phyloP scores from a whole-genome alignment of 2,888 invertebrate species.

The Raillietiella orientalis region DNA sequence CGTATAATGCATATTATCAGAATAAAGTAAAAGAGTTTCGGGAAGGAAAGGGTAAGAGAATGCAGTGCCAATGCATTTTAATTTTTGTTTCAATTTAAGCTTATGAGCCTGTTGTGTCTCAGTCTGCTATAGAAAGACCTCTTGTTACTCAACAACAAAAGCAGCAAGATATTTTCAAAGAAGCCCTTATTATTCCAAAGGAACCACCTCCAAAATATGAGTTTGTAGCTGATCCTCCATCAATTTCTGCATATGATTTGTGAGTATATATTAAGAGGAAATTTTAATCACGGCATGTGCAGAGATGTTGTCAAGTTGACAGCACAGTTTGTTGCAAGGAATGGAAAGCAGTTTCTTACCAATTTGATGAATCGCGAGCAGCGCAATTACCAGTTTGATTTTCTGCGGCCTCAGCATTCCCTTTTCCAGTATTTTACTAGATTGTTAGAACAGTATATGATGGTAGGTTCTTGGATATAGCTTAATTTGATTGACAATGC shows the following conservation, averaged over 20 bases:
- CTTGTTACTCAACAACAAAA: slow-evolving; percentile 26
- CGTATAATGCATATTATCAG: slow-evolving; percentile 96
- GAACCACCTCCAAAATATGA: slow-evolving; percentile 75
- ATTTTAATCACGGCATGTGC: slow-evolving; percentile 7
- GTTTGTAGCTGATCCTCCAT: slow-evolving; percentile 87
- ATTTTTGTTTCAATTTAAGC: background rate
- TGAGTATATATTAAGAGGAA: slow-evolving; percentile 15
- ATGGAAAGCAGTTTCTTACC: slow-evolving; percentile 88
- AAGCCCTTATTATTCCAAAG: slow-evolving; percentile 45
- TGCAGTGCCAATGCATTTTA: background rate
- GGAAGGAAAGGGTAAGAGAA: slow-evolving; percentile 39
- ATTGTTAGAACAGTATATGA: slow-evolving; percentile 89
- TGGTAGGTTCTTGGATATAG: slow-evolving; percentile 18
- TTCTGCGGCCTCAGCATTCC: slow-evolving; percentile 88
- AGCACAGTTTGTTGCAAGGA: slow-evolving; percentile 93
- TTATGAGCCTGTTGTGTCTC: background rate
- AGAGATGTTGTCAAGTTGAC: slow-evolving; percentile 91
- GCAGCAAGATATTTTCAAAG: slow-evolving; percentile 61
- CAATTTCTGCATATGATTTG: slow-evolving; percentile 87
- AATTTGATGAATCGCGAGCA: slow-evolving; percentile 96
- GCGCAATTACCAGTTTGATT: slow-evolving; percentile 93
- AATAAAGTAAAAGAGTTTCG: slow-evolving; percentile 87
- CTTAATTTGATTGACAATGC: slow-evolving; percentile 3
- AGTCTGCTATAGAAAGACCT: background rate
- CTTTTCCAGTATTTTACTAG: slow-evolving; percentile 95